Percentiles rank a stretch among this genome's conserved stretches.
Conservation (phyloP, 2,113 vertebrate genomes). For the Chaetorhynchus papuensis region DNA sequence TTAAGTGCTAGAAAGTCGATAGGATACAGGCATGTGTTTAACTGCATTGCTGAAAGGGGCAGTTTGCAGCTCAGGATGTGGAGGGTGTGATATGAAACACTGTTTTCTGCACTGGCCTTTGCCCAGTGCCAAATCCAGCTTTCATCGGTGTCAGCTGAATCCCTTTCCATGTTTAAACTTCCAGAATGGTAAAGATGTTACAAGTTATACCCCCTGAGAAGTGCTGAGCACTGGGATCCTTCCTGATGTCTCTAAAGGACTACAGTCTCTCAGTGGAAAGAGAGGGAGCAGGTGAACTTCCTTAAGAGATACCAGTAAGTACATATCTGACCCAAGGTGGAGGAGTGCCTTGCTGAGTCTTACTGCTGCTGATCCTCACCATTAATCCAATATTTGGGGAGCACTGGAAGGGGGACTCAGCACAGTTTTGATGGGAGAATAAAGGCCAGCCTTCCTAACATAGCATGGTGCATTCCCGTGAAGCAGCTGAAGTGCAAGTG, state of each 20-base stretch:
- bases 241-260: not conserved
- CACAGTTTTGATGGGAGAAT: not conserved
- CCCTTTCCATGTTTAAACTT: not conserved
- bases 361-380: not conserved
- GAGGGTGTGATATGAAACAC: not conserved
- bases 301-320: not conserved
- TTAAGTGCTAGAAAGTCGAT: conserved; percentile 29
- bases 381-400: not conserved
- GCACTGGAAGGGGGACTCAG: not conserved
- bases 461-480: not conserved
- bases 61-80: not conserved
- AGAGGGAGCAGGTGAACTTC: not conserved
- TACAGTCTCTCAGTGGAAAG: not conserved
- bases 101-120: not conserved
- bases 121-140: not conserved
- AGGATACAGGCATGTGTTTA: not conserved
- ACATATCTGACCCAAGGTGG: not conserved
- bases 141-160: not conserved
- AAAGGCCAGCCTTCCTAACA: not conserved
- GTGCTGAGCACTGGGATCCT: not conserved
- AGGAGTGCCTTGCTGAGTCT: not conserved
- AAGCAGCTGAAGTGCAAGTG: not conserved
- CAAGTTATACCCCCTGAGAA: not conserved
- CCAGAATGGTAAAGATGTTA: not conserved
- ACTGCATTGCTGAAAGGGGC: not conserved